Evolutionary conservation across 2,888 invertebrate species (phyloP), one percentile per base, ranked within the genome.

Genomic region (Phyllotreta striolata): DNA sequence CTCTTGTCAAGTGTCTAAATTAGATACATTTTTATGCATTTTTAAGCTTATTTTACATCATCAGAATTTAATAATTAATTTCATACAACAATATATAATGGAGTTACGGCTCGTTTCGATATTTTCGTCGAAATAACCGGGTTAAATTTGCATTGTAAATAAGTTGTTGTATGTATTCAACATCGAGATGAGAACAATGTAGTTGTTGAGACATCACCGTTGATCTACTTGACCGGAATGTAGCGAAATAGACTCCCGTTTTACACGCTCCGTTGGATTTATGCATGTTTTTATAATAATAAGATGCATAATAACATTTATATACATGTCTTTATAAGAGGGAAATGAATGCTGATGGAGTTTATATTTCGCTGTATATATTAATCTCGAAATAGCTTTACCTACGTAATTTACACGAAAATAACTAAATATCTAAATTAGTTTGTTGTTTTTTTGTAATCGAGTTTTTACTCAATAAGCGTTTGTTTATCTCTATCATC

Each of bases 391-490:
- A 24, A 24, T 4, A 24, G 4, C 4, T 24, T 24, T 24, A 24
- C 24, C 4, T 24, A 24, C 24, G 4, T 24, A 24, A 24, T 24
- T 24, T 24, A 24, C 4, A 24, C 24, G 4, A 24, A 24, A 24
- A 24, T 24, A 24, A 49, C 8, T 49, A 3, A 49, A 13, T 14
- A 5, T 10, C 12, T 2, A 49, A 24, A 14, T 2, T 1, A 8
- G 34, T 7, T 40, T 55, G 43, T n/a, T 41, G 24, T 24, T 7
- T 40, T 55, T 54, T n/a, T 41, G 24, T 24, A 55, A 55, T 10
- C 14, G 35, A 6, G 13, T 41, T 34, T 41, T 62, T 4, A 14
- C 61, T 35, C 34, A 47, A 12, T 64, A 62, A 3, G 7, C 12
- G 46, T 37, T 44, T 35, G 24, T 4, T 24, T 24, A 4, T 24